Percentiles rank a stretch among this genome's conserved stretches.
phyloP scores from a whole-genome alignment of 35 echinoderm and acorn worm genomes.

The Apostichopus parvimensis region DNA sequence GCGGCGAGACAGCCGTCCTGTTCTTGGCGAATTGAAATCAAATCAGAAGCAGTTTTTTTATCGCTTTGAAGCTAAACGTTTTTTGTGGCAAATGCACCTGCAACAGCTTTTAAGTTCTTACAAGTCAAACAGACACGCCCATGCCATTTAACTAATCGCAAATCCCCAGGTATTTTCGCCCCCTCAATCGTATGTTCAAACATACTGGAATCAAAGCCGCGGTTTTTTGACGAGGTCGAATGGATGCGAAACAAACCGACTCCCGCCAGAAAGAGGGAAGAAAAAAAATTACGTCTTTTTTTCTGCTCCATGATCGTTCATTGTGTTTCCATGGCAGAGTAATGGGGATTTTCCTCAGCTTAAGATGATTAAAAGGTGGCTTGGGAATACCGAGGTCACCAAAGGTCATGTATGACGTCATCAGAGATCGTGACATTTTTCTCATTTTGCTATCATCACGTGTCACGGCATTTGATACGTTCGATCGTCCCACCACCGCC shows the following conservation, averaged over 20 bases:
- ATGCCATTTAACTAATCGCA: constrained; percentile 56
- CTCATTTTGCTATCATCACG: neutral
- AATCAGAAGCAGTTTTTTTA: constrained; percentile 19
- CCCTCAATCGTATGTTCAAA: neutral
- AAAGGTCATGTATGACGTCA: constrained; percentile 43
- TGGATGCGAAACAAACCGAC: neutral
- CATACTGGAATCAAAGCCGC: constrained; percentile 5
- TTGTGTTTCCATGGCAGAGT: neutral
- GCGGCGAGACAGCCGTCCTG: constrained; percentile 10
- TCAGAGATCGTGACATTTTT: neutral
- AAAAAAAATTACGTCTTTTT: neutral
- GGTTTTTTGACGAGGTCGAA: neutral
- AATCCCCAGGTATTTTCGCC: constrained; percentile 47
- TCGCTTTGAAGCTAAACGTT: constrained; percentile 53
- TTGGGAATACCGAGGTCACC: neutral
- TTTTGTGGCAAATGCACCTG: constrained; percentile 46
- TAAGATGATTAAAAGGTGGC: constrained; percentile 16
- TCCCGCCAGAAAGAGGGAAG: neutral
- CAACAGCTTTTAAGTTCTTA: constrained; percentile 40
- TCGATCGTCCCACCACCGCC: neutral
- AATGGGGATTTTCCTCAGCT: neutral
- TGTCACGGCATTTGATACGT: neutral
- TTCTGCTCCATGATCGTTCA: neutral
- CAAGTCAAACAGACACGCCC: constrained; percentile 58
- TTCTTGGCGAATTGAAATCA: constrained; percentile 26